A percentile compares a stretch with the other conserved stretches of the same genome.
Evolutionary conservation across 2,797 vertebrate genomes (phyloP).

Genomic region (Crax fasciolata): DNA sequence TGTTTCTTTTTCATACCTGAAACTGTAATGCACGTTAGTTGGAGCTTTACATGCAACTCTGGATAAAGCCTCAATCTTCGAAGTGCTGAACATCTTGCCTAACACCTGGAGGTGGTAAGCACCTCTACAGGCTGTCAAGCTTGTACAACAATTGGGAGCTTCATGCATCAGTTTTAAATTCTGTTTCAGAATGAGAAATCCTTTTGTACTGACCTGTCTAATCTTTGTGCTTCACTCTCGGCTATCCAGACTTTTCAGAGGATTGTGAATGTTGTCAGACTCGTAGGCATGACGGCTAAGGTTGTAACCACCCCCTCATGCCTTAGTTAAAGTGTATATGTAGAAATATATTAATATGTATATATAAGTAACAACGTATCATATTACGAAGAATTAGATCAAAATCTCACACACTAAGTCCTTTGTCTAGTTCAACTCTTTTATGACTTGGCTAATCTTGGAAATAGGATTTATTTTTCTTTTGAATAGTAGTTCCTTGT

Average conservation of each 20-base stretch:
- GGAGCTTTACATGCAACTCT: not conserved
- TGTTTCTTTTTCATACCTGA: not conserved
- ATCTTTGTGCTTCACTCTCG: not conserved
- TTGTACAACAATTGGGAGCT: not conserved
- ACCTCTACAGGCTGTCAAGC: not conserved
- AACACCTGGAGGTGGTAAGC: not conserved
- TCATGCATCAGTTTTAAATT: not conserved
- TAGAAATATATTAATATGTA: not conserved
- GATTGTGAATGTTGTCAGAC: not conserved
- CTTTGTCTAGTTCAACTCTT: not conserved
- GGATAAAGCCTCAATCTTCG: not conserved
- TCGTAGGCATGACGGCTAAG: not conserved
- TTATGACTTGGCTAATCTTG: not conserved
- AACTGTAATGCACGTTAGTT: conserved; percentile 2
- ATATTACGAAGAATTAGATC: not conserved
- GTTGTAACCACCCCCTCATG: not conserved
- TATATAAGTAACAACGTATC: not conserved
- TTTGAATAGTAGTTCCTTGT: not conserved
- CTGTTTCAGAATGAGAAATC: not conserved
- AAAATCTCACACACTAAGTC: not conserved
- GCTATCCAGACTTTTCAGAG: not conserved
- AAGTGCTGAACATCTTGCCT: conserved; percentile 13
- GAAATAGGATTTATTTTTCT: not conserved
- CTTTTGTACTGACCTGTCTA: not conserved
- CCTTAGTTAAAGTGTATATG: not conserved